Percentiles rank a stretch among this genome's conserved stretches.
Conservation (phyloP, 2,888 invertebrate genomes). For the Tanytarsus gracilentus region DNA sequence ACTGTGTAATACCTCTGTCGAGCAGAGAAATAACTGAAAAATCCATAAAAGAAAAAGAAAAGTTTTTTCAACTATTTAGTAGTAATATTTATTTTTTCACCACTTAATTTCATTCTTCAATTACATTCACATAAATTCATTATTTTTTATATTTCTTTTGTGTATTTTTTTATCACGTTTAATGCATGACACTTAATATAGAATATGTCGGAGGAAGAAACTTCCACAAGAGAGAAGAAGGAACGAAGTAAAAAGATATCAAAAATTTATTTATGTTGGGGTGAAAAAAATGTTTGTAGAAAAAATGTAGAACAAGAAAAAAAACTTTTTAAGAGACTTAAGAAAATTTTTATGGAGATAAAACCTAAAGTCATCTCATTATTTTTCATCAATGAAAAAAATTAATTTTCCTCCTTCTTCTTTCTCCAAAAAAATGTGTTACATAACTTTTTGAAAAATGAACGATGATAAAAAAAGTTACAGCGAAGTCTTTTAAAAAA, state of each 20-base stretch:
- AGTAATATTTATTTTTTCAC: slow-evolving; percentile 13
- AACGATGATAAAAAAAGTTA: background rate
- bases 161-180: slow-evolving; percentile 25
- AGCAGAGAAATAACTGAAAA: background rate
- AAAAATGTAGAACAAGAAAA: too few relatives aligned
- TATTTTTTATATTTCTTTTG: slow-evolving; percentile 1
- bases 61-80: slow-evolving; percentile 18
- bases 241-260: too few relatives aligned
- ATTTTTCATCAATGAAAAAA: too few relatives aligned
- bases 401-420: too few relatives aligned
- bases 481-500: background rate
- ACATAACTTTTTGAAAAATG: background rate
- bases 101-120: background rate
- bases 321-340: too few relatives aligned
- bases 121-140: slow-evolving; percentile 28
- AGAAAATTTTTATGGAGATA: too few relatives aligned
- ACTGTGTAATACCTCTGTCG: slow-evolving; percentile 6
- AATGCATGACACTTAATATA: slow-evolving; percentile 24
- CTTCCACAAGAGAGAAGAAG: too few relatives aligned
- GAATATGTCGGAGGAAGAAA: background rate
- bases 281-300: too few relatives aligned
- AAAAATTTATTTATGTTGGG: too few relatives aligned
- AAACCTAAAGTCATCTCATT: too few relatives aligned
- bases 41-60: background rate
- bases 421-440: too few relatives aligned